phyloP scores from a whole-genome alignment of 2,888 invertebrate genomes.

The Drosophila mettleri region DNA sequence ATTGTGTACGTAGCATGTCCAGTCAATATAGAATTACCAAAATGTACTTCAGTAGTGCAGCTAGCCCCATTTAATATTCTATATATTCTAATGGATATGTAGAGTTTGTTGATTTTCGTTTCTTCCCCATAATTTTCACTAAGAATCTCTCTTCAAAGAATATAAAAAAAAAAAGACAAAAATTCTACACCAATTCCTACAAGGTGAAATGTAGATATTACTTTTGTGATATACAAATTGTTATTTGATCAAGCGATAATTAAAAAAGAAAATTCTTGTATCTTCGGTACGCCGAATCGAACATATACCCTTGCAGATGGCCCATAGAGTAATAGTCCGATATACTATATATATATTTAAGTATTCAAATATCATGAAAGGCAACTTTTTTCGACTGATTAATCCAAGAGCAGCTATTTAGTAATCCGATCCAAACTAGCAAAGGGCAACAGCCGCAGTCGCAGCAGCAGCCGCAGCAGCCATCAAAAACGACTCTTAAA shows the following conservation, averaged over 20 bases:
- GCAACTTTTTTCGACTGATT: conserved; percentile 36
- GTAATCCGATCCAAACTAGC: conserved; percentile 47
- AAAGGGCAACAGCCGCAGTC: conserved; percentile 2
- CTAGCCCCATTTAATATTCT: conserved; percentile 63
- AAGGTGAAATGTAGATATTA: conserved; percentile 81
- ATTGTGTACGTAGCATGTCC: conserved; percentile 72
- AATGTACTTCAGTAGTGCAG: conserved; percentile 66
- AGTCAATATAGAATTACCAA: conserved; percentile 60
- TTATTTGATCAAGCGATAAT: conserved; percentile 63
- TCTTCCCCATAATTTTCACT: conserved; percentile 44
- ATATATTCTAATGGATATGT: conserved; percentile 47
- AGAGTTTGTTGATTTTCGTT: conserved; percentile 46
- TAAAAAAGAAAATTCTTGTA: conserved; percentile 30
- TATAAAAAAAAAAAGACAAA: conserved; percentile 44
- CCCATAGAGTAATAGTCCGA: conserved; percentile 13
- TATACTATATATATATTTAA: conserved; percentile 29
- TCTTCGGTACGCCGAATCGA: conserved; percentile 51
- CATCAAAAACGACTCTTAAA: conserved; percentile 14
- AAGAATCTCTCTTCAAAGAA: conserved; percentile 39
- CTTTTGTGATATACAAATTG: conserved; percentile 79
- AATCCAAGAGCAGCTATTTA: conserved; percentile 26
- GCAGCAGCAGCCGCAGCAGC: conserved; percentile 17
- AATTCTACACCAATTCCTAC: conserved; percentile 73
- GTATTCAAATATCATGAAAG: conserved; percentile 42
- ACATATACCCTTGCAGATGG: conserved; percentile 43